Evolutionary conservation across 2,113 vertebrate species (phyloP), one percentile per base, ranked within the genome.

Genomic region (Lophius piscatorius): DNA sequence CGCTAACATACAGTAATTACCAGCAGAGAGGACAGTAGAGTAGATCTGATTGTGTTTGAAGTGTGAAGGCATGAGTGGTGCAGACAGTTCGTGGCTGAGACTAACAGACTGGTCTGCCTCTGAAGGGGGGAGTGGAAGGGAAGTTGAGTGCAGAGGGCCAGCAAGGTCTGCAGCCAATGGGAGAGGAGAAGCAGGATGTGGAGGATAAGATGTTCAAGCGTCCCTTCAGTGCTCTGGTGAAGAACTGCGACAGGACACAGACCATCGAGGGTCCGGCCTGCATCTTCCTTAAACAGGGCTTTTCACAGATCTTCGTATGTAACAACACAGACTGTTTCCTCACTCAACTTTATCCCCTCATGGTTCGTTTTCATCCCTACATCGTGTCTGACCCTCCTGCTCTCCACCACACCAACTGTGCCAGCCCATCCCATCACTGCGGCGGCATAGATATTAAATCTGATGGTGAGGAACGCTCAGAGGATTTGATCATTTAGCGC

Each of bases 281-380:
- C 88, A 85, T 95, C 89, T 94, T 95, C 80, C 78, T 95, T 48
- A 92, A 90, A 58, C 90, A 91, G 69, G 92, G 91, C 78, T 92
- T 95, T 48, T 87, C 88, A 1, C 86, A 90, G 78, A 92, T 89
- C 0, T 76, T 85, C 41, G 89, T 91, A 91, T 86, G 91, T 91
- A 90, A 74, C 76, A 52, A 0, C 39, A 18, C 17, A 40, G 29
- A n/a, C 23, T 50, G 34, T 50, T 42, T 33, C 2, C 24, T 52
- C 46, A 31, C 45, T 16, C 56, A 23, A 59, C 57, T 55, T 34
- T 61, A 41, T 64, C 75, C 51, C 7, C 31, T 20, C 5, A 0
- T 48, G 20, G 28, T 54, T 64, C 62, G 55, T 63, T 70, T 34
- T 51, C 51, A 69, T 63, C 61, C 21, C 47, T 21, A 47, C 67